Evolutionary conservation across 2,797 vertebrate genomes (phyloP), one percentile per base, ranked within the genome.

Genomic region (Danio aesculapii): DNA sequence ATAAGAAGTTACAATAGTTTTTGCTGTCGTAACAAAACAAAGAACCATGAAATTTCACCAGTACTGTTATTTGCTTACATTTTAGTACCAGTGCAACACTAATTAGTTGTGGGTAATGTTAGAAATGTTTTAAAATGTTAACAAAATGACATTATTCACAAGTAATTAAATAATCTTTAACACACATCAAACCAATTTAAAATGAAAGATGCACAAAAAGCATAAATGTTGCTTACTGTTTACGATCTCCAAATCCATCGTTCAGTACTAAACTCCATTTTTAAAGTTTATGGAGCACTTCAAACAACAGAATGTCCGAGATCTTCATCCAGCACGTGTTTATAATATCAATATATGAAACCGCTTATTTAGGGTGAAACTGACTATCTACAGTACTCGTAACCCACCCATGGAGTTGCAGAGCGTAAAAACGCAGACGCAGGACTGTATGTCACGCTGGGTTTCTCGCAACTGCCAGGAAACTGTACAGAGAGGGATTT

Each of bases 401-500:
- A 59, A 69, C 53, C 13, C 17, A 30, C 30, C 30, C 30, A 30
- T 30, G 30, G 1, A 46, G 49, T 49, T 12, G 5, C 4, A 9
- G 2, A 50, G 21, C 0, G 63, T 59, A 41, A 59, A 59, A 59
- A n/a, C 19, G 43, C 21, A 79, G 64, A 76, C 49, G 62, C 52
- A 84, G 30, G 3, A 30, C 30, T 30, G 53, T 50, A 50, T 57
- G 17, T 17, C 6, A 44, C 14, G 47, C 10, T 58, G 43, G 9
- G 0, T 19, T 47, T 63, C 19, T 70, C 67, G 68, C 58, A 53
- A 79, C 30, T 80, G 78, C 78, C 78, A 44, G n/a, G 78, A 85
- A 78, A 41, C 58, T 44, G 39, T 53, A 13, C 77, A 70, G 81
- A 61, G 81, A 67, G 59, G 79, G 81, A 64, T 78, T 84, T 85